Conservation (phyloP, 2,797 vertebrate genomes). For the Parotocinclus haroldoi region DNA sequence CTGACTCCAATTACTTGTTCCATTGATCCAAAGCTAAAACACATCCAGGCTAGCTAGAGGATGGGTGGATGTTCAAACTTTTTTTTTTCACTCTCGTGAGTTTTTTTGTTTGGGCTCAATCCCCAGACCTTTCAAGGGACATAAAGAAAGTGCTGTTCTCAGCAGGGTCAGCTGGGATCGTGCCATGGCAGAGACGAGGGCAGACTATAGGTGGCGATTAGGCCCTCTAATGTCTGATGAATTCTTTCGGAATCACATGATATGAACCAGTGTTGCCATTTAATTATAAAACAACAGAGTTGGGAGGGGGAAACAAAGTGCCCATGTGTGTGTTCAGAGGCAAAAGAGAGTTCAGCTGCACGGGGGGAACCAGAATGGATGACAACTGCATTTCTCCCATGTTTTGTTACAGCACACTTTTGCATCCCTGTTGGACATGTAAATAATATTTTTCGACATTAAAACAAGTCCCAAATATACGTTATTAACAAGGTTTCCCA, state of each 20-base stretch:
- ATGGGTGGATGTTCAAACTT: conserved; percentile 75
- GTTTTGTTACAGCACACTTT: conserved; percentile 55
- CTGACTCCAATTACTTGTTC: conserved; percentile 80
- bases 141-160: conserved; percentile 90
- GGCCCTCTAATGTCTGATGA: conserved; percentile 77
- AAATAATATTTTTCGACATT: too few relatives aligned
- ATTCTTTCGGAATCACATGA: conserved; percentile 85
- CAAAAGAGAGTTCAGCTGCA: conserved; percentile 50
- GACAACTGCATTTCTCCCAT: conserved; percentile 81
- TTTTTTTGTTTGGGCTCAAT: conserved; percentile 87
- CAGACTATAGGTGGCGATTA: conserved; percentile 87
- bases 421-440: background rate
- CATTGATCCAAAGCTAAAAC: conserved; percentile 75
- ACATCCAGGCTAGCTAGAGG: conserved; percentile 56
- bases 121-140: conserved; percentile 79
- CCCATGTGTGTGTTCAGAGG: conserved; percentile 27
- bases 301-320: conserved; percentile 48
- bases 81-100: conserved; percentile 80
- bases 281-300: conserved; percentile 85
- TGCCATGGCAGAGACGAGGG: conserved; percentile 71
- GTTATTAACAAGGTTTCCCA: conserved; percentile 58
- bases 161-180: conserved; percentile 87
- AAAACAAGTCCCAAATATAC: too few relatives aligned
- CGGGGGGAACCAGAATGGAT: conserved; percentile 73
- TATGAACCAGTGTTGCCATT: conserved; percentile 86